Evolutionary conservation across 1,140 invertebrate genomes (phyloP), one percentile per base, ranked within the genome.

Genomic region (Musca domestica): DNA sequence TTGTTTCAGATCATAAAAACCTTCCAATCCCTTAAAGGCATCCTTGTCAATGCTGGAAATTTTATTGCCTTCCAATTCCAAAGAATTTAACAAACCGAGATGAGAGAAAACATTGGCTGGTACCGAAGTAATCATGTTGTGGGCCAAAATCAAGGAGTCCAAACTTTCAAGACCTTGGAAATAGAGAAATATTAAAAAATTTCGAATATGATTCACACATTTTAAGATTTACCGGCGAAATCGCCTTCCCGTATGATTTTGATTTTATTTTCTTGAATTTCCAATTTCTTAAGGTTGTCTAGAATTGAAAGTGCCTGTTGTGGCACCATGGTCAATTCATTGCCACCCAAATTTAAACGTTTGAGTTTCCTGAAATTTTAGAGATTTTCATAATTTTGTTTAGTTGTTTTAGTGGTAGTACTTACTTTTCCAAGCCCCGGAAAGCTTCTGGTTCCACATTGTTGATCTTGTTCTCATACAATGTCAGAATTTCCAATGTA

Each of bases 241-340:
- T 95, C 92, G 10, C 90, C 91, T 76, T 93, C 91, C 15, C 86
- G 82, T 66, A 95, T 93, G 12, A 86, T 82, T 6, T 86, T 83
- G 56, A 95, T 92, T 67, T 87, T 86, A 82, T 95, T 95, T 78
- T 95, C 92, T 76, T 94, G 92, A 80, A 95, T 88, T 81, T 95
- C 93, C 10, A 95, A 83, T 74, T 92, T 94, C 76, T 91, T 92
- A 49, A 95, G 82, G 70, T 89, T 92, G 70, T 91, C 88, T 68
- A 95, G 82, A 27, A 90, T 87, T 1, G 88, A 88, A 3, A 95
- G 85, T 0, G 92, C 88, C 71, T 89, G 87, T 56, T 92, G 92
- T 15, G 93, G 93, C 41, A 95, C 87, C 46, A 83, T 83, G 20
- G 85, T 87, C 71, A 96, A 82, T 54, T 90, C 88, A 78, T 95